These are phyloP conservation scores for Exaiptasia diaphana DNA, from an alignment of 64 coral and sea anemone genomes.

Conservation along the genomic window DNA sequence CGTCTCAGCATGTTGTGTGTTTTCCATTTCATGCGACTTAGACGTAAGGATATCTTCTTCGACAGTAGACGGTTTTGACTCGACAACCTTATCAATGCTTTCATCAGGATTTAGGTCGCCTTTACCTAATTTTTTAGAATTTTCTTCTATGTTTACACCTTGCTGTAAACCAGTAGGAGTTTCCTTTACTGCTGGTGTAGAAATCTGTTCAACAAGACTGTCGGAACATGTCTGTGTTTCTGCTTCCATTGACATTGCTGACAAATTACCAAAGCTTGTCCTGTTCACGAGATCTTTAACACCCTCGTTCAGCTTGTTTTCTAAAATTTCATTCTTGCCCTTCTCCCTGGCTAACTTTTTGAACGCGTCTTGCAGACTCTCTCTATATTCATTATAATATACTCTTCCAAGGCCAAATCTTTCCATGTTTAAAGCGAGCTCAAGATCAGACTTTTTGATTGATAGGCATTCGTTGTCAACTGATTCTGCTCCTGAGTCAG, in stretches of 20 bases:
- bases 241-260: background rate
- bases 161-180: too few relatives aligned
- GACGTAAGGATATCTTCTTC: too few relatives aligned
- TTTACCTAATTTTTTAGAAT: too few relatives aligned
- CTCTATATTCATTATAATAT: slow-evolving; percentile 81
- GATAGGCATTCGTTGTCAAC: slow-evolving; percentile 34
- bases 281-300: slow-evolving; percentile 45
- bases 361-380: slow-evolving; percentile 46
- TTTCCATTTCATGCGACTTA: too few relatives aligned
- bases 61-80: too few relatives aligned
- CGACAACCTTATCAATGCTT: too few relatives aligned
- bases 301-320: slow-evolving; percentile 50
- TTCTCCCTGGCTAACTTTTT: slow-evolving; percentile 56
- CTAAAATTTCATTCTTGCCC: slow-evolving; percentile 23
- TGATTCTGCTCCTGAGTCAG: slow-evolving; percentile 82
- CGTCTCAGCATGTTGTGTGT: too few relatives aligned
- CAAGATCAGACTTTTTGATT: slow-evolving; percentile 64
- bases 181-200: too few relatives aligned
- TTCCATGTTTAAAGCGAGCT: slow-evolving; percentile 67
- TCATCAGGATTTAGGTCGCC: too few relatives aligned
- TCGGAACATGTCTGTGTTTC: slow-evolving; percentile 28
- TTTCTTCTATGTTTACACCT: too few relatives aligned
- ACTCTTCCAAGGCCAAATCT: slow-evolving; percentile 77
- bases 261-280: slow-evolving; percentile 38
- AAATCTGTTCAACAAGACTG: too few relatives aligned